phyloP scores from a whole-genome alignment of 2,797 vertebrate genomes.

The Xenops minutus region DNA sequence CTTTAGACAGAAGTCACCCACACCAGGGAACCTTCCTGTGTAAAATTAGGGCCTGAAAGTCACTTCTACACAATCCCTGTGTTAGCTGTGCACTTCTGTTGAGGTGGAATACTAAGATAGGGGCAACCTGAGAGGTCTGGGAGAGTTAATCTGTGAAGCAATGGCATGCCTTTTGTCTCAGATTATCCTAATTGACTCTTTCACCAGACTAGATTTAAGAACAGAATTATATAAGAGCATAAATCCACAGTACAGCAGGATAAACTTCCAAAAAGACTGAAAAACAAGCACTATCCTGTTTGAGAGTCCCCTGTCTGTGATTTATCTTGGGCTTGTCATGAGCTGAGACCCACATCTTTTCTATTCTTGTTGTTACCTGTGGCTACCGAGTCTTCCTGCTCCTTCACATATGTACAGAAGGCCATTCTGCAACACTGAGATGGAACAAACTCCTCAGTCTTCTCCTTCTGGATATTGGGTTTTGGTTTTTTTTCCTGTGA shows the following conservation, averaged over 20 bases:
- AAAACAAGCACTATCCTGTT: neutral
- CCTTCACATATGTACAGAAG: neutral
- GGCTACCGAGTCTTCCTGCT: neutral
- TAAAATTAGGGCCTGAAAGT: neutral
- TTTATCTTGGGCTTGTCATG: neutral
- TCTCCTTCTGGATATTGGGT: neutral
- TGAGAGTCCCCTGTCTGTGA: neutral
- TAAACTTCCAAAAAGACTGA: neutral
- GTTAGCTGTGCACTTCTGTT: neutral
- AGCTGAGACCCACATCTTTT: neutral
- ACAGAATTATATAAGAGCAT: neutral
- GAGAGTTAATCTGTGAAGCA: neutral
- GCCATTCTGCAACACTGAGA: neutral
- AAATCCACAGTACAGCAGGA: neutral
- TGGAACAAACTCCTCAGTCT: neutral
- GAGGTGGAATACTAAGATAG: neutral
- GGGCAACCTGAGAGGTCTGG: neutral
- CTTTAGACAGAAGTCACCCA: neutral
- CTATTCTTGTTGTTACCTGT: neutral
- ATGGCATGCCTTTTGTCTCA: neutral
- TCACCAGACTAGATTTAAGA: neutral
- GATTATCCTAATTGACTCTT: neutral
- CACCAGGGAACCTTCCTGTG: neutral
- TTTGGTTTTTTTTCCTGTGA: neutral
- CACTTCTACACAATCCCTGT: neutral